Evolutionary conservation across 2,797 vertebrate species (phyloP), one percentile per base, ranked within the genome.

Genomic region (Falco berigora): DNA sequence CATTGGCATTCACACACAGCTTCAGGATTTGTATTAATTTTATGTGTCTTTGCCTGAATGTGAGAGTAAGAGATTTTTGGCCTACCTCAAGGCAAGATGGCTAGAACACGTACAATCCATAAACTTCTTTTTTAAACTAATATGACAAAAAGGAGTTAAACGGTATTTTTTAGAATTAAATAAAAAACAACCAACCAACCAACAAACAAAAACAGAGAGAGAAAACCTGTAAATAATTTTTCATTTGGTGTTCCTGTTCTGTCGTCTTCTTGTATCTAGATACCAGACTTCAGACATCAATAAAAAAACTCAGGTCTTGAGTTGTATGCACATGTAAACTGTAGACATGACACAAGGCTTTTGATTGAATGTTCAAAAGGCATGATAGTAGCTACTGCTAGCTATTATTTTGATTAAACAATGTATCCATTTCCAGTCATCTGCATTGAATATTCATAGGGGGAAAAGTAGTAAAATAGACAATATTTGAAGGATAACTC

Each of bases 401-500:
- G 49, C 50, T 42, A 52, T 91, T 92, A 56, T 23, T 92, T 89
- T 76, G 86, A 94, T 97, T 87, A 96, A 95, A 87, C 40, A 86
- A 78, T 72, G 50, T 32, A 53, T 32, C 56, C 52, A 30, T 93
- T 87, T 42, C 58, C 56, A 88, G 71, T 81, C 81, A 63, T 89
- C 68, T 75, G 21, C 81, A 86, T 75, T 81, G 87, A 95, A 77
- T 67, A 71, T 50, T 94, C 68, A 91, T 66, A 55, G 25, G 24
- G 17, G 3, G 0, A 2, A 47, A 16, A 68, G 42, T 20, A 8
- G 23, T 17, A 55, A 93, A 95, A 91, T 30, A 46, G 52, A 15
- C 6, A 67, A 24, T 52, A 92, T 78, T 90, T 90, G 80, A 44
- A 89, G 73, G 44, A 78, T 23, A 90, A 17, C 21, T 63, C 47